Percentiles rank a stretch among this genome's conserved stretches.
Conservation (phyloP, 2,888 invertebrate genomes). For the Loripinus fragilis region DNA sequence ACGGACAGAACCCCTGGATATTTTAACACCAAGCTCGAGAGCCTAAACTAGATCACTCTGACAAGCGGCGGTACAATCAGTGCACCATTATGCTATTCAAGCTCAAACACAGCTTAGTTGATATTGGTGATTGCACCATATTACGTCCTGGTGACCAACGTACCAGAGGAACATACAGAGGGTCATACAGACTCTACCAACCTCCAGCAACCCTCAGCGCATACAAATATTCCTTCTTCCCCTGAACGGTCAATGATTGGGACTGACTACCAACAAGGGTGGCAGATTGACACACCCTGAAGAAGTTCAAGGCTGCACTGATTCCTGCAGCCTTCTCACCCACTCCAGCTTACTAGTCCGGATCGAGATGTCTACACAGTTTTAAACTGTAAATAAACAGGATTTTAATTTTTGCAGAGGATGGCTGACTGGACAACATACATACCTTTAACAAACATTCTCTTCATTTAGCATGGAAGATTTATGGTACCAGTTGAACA, state of each 20-base stretch:
- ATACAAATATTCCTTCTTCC: conserved; percentile 27
- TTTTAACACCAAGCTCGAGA: neutral
- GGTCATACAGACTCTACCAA: conserved; percentile 17
- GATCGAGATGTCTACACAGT: conserved; percentile 1
- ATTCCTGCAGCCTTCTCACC: neutral
- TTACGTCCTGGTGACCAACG: neutral
- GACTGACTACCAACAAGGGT: conserved; percentile 25
- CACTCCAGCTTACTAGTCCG: neutral
- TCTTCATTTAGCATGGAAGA: too few relatives aligned
- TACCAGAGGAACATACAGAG: conserved; percentile 14
- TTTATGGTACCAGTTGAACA: too few relatives aligned
- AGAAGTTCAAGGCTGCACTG: conserved; percentile 31
- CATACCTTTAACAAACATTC: too few relatives aligned
- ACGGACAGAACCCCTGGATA: neutral
- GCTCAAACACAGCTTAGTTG: neutral
- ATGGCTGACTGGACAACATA: too few relatives aligned
- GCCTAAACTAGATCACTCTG: neutral
- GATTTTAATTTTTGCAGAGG: too few relatives aligned
- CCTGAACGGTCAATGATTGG: conserved; percentile 30
- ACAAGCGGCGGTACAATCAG: neutral
- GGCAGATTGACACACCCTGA: conserved; percentile 15
- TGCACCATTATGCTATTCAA: conserved; percentile 1
- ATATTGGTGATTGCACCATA: neutral
- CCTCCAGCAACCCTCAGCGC: neutral
- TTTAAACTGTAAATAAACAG: too few relatives aligned